phyloP scores from a whole-genome alignment of 2,113 vertebrate genomes.

The Atlantisia rogersi region DNA sequence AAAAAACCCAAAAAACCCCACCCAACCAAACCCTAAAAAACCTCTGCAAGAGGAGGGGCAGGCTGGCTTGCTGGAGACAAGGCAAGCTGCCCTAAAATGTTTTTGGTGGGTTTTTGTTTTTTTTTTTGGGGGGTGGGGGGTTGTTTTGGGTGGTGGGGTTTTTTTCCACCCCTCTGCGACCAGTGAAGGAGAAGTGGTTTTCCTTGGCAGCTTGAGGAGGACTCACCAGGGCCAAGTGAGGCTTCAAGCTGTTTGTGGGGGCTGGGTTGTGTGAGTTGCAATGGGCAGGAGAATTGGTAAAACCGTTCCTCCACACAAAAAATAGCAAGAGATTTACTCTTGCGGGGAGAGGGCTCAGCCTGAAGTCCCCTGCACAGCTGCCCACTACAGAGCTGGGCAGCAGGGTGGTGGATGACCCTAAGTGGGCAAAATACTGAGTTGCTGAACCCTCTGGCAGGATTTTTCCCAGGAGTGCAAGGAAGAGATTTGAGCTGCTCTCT shows the following conservation, averaged over 20 bases:
- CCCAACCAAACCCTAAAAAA: too few species aligned
- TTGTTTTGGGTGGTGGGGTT: neutral
- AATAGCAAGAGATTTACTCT: neutral
- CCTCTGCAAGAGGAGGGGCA: neutral
- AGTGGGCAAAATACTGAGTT: rapidly evolving
- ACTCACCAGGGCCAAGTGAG: neutral
- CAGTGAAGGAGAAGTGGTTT: neutral
- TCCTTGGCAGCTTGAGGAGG: neutral
- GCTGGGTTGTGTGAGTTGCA: neutral
- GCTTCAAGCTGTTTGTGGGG: neutral
- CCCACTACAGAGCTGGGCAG: rapidly evolving
- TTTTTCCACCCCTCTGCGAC: neutral
- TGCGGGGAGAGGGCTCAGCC: neutral
- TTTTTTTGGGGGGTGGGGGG: too few species aligned
- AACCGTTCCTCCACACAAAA: neutral
- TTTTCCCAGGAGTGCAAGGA: rapidly evolving
- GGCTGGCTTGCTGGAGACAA: neutral
- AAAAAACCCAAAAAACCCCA: too few species aligned
- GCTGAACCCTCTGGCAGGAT: neutral
- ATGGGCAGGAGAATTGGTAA: neutral
- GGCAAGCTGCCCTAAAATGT: neutral
- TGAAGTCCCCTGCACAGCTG: rapidly evolving
- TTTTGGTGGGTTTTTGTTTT: too few species aligned
- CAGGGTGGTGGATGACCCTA: too few species aligned
- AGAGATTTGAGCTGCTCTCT: neutral